Percentiles rank a stretch among this genome's conserved stretches.
Evolutionary conservation across 37 sponge, comb jelly and placozoan genomes (phyloP).

Genomic region (Petrosia ficiformis): DNA sequence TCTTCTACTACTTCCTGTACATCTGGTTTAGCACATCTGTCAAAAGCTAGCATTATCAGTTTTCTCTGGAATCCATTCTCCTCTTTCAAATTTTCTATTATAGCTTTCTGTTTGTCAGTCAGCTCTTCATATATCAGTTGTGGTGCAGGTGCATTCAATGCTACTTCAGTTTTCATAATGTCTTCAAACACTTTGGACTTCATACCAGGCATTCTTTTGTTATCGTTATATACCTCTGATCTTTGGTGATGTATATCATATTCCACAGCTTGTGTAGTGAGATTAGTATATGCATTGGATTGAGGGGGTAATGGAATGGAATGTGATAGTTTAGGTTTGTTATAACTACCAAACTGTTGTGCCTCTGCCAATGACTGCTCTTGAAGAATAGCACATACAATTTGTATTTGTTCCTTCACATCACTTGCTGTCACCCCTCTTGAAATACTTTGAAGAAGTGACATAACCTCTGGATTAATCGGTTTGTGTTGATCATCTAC

Average conservation of each 20-base stretch:
- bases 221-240: no score
- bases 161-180: no score
- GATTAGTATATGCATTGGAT: not conserved
- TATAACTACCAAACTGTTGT: no score
- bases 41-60: constrained; percentile 23
- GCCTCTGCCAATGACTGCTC: no score
- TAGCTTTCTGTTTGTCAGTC: constrained; percentile 3
- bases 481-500: not conserved
- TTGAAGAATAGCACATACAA: not conserved
- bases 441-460: no score
- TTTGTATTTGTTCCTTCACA: not conserved
- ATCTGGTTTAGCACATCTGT: not conserved
- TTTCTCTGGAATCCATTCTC: not conserved
- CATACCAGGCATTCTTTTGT: no score
- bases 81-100: constrained; percentile 13
- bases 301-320: not conserved
- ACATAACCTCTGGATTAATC: constrained; percentile 11
- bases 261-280: no score
- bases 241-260: no score
- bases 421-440: no score
- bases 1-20: constrained; percentile 6
- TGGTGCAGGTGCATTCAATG: not conserved
- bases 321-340: not conserved
- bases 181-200: no score
- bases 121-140: constrained; percentile 12